Evolutionary conservation across 2,888 invertebrate genomes (phyloP).

Genomic region (Amaurobius ferox): DNA sequence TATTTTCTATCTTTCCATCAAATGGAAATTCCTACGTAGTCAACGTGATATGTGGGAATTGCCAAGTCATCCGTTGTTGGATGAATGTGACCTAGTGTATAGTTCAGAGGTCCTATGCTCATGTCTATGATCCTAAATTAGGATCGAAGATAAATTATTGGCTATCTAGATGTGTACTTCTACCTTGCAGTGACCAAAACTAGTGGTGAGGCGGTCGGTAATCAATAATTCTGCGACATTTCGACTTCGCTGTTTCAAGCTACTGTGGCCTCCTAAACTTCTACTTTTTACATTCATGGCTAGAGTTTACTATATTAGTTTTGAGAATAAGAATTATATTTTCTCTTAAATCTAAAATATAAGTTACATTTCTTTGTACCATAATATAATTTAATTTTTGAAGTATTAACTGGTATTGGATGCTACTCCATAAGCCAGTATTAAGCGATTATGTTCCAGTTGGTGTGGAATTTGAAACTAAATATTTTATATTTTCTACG

Average conservation of each 20-base stretch:
- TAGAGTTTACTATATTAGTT: not conserved
- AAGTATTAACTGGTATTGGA: too few relatives aligned
- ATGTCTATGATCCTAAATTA: not conserved
- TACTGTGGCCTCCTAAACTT: constrained; percentile 7
- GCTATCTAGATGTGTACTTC: not conserved
- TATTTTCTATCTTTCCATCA: not conserved
- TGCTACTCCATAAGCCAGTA: too few relatives aligned
- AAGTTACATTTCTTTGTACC: too few relatives aligned
- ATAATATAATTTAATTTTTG: too few relatives aligned
- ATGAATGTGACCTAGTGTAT: not conserved
- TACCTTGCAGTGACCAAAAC: not conserved
- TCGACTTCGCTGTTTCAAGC: not conserved
- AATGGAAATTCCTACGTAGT: not conserved
- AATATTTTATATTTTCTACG: too few relatives aligned
- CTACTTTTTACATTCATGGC: not conserved
- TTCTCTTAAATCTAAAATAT: not conserved
- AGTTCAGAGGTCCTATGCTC: not conserved
- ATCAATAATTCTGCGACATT: not conserved
- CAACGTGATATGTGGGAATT: constrained; percentile 3
- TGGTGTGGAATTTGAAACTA: too few relatives aligned
- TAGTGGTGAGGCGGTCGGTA: not conserved
- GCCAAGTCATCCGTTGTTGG: not conserved
- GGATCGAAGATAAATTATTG: not conserved
- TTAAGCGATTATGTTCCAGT: too few relatives aligned
- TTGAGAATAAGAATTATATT: too few relatives aligned